Evolutionary conservation across 2,888 invertebrate genomes (phyloP).

Genomic region (Amiota communis): DNA sequence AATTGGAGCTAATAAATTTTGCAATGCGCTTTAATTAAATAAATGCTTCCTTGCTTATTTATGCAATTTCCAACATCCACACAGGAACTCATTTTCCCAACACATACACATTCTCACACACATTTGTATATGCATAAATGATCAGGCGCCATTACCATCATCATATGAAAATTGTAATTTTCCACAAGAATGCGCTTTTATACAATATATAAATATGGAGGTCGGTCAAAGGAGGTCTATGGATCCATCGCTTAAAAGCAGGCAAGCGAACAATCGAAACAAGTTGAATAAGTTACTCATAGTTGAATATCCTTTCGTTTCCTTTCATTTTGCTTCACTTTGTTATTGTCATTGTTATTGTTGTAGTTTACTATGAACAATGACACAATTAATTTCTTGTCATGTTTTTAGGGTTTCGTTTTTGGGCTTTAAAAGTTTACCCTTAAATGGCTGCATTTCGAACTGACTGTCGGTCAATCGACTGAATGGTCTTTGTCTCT

Average conservation of each 20-base stretch:
- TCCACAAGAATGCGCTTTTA: slow-evolving; percentile 44
- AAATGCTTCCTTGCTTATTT: background rate
- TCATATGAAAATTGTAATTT: slow-evolving; percentile 60
- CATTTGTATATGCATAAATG: too few relatives aligned
- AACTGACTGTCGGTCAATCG: too few relatives aligned
- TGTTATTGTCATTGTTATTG: slow-evolving; percentile 12
- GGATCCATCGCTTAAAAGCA: background rate
- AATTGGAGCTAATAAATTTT: slow-evolving; percentile 13
- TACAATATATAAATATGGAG: slow-evolving; percentile 30
- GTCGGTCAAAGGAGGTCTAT: background rate
- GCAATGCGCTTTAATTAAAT: slow-evolving; percentile 16
- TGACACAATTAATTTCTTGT: slow-evolving; percentile 15
- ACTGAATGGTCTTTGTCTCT: too few relatives aligned
- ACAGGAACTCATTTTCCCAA: too few relatives aligned
- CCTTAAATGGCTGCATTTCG: too few relatives aligned
- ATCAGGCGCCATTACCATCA: background rate
- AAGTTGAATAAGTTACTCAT: background rate
- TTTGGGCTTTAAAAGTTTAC: too few relatives aligned
- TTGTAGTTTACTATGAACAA: slow-evolving; percentile 28
- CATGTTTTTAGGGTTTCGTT: too few relatives aligned
- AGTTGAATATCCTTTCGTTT: background rate
- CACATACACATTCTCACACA: too few relatives aligned
- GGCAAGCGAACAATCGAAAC: background rate
- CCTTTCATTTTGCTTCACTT: slow-evolving; percentile 1
- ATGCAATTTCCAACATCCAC: background rate